A percentile compares a stretch with the other conserved stretches of the same genome.
phyloP scores from a whole-genome alignment of 2,113 vertebrate species.

The Oxygymnocypris stewartii region DNA sequence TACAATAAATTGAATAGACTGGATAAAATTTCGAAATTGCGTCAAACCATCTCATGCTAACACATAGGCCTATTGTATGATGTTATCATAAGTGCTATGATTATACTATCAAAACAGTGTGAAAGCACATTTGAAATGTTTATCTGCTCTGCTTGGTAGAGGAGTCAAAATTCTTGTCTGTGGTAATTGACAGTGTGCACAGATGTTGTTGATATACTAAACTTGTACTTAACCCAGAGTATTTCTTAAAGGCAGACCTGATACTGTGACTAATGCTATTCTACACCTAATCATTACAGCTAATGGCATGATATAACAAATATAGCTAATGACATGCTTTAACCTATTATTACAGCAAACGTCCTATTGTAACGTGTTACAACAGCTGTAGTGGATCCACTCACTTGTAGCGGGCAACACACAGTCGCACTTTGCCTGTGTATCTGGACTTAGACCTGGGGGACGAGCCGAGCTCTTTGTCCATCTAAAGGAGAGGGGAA shows the following conservation, averaged over 20 bases:
- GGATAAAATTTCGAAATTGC: neutral
- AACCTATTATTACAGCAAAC: conserved; percentile 18
- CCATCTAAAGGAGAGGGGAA: conserved; percentile 80
- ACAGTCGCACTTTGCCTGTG: conserved; percentile 93
- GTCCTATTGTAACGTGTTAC: neutral
- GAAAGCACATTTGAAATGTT: neutral
- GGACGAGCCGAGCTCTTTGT: conserved; percentile 85
- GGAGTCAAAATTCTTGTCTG: neutral
- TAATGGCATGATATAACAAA: conserved; percentile 28
- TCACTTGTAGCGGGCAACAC: conserved; percentile 95
- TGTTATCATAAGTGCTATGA: neutral
- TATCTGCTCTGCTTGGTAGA: neutral
- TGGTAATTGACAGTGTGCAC: neutral
- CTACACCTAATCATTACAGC: conserved; percentile 21
- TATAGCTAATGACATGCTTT: neutral
- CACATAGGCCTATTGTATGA: neutral
- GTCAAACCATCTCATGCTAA: neutral
- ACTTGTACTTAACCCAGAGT: neutral
- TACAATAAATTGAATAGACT: neutral
- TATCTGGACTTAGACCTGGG: conserved; percentile 87
- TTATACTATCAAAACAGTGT: too few relatives aligned
- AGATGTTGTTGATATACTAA: conserved; percentile 21
- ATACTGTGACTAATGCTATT: neutral
- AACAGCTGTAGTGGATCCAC: conserved; percentile 42
- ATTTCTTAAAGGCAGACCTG: conserved; percentile 6